Percentiles rank a stretch among this genome's conserved stretches.
phyloP scores from a whole-genome alignment of 2,797 vertebrate species.

The Mareca penelope region DNA sequence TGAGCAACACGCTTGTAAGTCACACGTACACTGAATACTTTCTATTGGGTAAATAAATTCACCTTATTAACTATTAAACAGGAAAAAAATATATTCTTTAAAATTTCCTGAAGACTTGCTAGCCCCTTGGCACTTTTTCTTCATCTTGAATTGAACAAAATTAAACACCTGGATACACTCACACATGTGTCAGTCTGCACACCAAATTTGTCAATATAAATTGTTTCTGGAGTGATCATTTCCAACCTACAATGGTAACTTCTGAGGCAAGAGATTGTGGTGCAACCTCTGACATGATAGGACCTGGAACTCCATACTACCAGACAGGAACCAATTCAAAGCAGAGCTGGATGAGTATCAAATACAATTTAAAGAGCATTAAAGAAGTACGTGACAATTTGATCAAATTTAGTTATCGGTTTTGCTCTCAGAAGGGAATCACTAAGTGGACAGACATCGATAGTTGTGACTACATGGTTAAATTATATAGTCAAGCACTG shows the following conservation, averaged over 20 bases:
- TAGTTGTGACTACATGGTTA: not conserved
- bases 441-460: not conserved
- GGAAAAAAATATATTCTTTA: not conserved
- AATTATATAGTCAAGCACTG: not conserved
- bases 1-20: constrained; percentile 7
- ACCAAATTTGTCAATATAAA: not conserved
- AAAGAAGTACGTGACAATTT: not conserved
- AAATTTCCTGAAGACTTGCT: not conserved
- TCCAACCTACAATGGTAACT: not conserved
- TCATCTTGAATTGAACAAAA: not conserved
- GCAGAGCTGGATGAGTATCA: not conserved
- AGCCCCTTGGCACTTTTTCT: not conserved
- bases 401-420: not conserved
- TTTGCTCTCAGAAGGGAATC: not conserved
- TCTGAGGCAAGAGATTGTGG: not conserved
- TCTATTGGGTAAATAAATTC: constrained; percentile 31
- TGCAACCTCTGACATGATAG: accelerated
- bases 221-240: not conserved
- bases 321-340: not conserved
- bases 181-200: not conserved
- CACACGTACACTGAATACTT: not conserved
- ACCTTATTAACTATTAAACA: not conserved
- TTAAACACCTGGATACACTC: not conserved
- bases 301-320: not conserved
- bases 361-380: not conserved